Percentiles rank a stretch among this genome's conserved stretches.
Conservation (phyloP, 2,888 invertebrate genomes). For the Sphaerolaimus hirsutus region DNA sequence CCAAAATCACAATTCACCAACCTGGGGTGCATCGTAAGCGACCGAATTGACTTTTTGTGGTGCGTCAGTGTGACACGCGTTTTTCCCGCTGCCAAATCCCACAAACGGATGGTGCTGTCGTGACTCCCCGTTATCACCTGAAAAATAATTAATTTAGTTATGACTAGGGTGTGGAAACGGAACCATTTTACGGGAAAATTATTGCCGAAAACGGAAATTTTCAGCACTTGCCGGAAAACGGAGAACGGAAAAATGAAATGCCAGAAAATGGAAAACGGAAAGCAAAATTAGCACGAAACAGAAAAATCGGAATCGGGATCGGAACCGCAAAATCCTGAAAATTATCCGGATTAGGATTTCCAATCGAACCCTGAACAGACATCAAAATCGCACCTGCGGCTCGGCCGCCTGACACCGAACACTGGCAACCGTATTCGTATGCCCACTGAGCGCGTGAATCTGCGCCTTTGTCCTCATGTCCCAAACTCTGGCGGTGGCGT, state of each 20-base stretch:
- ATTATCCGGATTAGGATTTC: too few species aligned
- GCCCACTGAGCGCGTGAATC: conserved; percentile 78
- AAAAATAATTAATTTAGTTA: neutral
- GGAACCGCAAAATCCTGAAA: too few species aligned
- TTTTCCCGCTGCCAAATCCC: conserved; percentile 90
- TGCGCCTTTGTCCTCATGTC: conserved; percentile 96
- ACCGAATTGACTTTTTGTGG: conserved; percentile 58
- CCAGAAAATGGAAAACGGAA: too few species aligned
- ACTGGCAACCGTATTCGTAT: conserved; percentile 85
- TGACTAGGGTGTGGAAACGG: too few species aligned
- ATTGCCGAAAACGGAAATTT: too few species aligned
- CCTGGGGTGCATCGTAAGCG: conserved; percentile 36
- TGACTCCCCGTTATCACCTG: conserved; percentile 35
- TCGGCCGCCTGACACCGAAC: conserved; percentile 74
- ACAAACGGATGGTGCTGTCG: conserved; percentile 80
- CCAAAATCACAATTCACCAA: too few species aligned
- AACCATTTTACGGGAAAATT: too few species aligned
- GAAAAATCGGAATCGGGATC: too few species aligned
- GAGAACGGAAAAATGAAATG: too few species aligned
- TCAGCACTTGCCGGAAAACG: too few species aligned
- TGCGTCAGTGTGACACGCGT: conserved; percentile 80
- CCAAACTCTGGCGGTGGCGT: conserved; percentile 79
- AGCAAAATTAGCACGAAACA: too few species aligned
- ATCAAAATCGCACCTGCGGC: conserved; percentile 42
- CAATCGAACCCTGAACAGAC: neutral